These are phyloP conservation scores for Meteorus cinctellus DNA, from an alignment of 2,888 invertebrate genomes.

Conservation along the genomic window DNA sequence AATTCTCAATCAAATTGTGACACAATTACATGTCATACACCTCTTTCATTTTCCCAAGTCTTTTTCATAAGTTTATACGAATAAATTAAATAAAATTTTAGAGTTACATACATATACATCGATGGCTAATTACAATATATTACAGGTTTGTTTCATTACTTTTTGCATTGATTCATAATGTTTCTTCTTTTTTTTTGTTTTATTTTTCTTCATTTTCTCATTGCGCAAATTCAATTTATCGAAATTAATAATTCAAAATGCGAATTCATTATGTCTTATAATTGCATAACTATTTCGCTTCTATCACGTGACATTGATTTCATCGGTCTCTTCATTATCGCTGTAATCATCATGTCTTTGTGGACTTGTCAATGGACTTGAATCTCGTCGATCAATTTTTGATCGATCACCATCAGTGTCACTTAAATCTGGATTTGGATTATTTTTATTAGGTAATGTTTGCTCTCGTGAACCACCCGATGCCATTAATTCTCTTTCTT, in stretches of 20 bases:
- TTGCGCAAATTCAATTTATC: constrained; percentile 22
- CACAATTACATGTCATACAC: constrained; percentile 53
- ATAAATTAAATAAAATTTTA: constrained; percentile 54
- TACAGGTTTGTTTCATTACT: constrained; percentile 58
- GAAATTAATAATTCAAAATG: neutral
- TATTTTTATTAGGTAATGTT: constrained; percentile 96
- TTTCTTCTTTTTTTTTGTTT: constrained; percentile 23
- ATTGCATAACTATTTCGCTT: constrained; percentile 50
- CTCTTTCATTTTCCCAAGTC: constrained; percentile 50
- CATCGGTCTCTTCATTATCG: constrained; percentile 82
- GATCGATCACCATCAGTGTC: constrained; percentile 90
- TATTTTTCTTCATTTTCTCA: constrained; percentile 15
- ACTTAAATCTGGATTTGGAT: constrained; percentile 95
- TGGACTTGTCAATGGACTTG: constrained; percentile 68
- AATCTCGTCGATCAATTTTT: constrained; percentile 76
- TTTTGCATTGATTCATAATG: constrained; percentile 11
- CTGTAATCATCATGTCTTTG: constrained; percentile 73
- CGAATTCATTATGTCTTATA: constrained; percentile 5
- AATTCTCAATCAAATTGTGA: constrained; percentile 39
- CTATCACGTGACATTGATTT: constrained; percentile 91
- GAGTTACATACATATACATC: constrained; percentile 58
- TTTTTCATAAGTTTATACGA: constrained; percentile 36
- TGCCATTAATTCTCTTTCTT: constrained; percentile 94
- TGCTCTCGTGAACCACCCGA: constrained; percentile 95
- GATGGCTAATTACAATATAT: constrained; percentile 72